A percentile compares a stretch with the other conserved stretches of the same genome.
Evolutionary conservation across 2,888 invertebrate species (phyloP).

Genomic region (Polyommatus icarus): DNA sequence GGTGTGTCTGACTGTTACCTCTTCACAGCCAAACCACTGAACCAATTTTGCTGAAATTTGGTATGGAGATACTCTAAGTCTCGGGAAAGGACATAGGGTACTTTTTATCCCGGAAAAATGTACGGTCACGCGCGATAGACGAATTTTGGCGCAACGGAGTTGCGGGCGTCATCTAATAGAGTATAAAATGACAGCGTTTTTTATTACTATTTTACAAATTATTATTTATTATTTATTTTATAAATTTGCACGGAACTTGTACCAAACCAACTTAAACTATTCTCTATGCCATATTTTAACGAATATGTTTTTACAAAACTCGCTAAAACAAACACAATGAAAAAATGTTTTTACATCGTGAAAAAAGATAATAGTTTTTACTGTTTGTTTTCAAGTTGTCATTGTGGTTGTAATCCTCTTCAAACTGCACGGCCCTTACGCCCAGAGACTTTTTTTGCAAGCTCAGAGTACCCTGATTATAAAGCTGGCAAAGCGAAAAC

Average conservation of each 20-base stretch:
- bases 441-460: background rate
- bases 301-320: background rate
- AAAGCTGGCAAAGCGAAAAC: slow-evolving; percentile 8
- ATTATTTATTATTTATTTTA: background rate
- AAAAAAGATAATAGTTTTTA: slow-evolving; percentile 13
- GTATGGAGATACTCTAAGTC: no score
- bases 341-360: background rate
- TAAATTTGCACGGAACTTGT: background rate
- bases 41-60: no score
- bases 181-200: background rate
- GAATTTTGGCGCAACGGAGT: no score
- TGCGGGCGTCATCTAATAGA: no score
- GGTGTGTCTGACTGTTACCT: no score
- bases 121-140: no score
- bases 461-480: slow-evolving; percentile 3
- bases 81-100: no score
- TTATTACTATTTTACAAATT: no score
- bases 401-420: background rate
- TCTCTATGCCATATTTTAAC: background rate
- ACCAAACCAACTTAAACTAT: background rate
- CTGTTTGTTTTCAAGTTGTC: slow-evolving; percentile 17
- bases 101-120: no score
- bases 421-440: slow-evolving; percentile 1
- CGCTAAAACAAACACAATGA: background rate
- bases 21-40: no score